Conservation (phyloP, 2,113 vertebrate species). For the Eleginops maclovinus region DNA sequence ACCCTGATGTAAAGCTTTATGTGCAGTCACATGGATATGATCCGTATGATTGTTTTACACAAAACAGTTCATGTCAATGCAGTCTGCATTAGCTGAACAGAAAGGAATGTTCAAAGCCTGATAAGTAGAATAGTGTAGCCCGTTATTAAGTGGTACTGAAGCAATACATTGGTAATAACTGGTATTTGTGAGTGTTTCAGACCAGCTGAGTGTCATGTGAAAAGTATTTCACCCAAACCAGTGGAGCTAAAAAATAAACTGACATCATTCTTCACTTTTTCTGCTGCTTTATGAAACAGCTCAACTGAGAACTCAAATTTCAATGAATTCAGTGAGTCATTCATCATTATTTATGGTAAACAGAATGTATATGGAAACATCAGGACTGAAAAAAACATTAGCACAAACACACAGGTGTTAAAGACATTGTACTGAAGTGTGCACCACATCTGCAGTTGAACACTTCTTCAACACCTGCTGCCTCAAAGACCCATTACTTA, state of each 20-base stretch:
- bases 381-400: background rate
- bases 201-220: constrained; percentile 15
- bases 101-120: constrained; percentile 22
- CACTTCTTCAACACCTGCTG: constrained; percentile 59
- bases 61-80: background rate
- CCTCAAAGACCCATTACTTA: constrained; percentile 45
- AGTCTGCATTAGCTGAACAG: constrained; percentile 18
- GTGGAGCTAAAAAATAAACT: constrained; percentile 25
- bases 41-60: constrained; percentile 25
- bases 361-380: too few species aligned
- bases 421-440: constrained; percentile 30
- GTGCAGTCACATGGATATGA: constrained; percentile 39
- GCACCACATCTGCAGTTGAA: constrained; percentile 18
- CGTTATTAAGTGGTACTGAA: background rate
- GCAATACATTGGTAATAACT: background rate
- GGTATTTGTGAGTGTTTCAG: constrained; percentile 13
- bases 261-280: constrained; percentile 8
- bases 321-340: constrained; percentile 31
- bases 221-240: constrained; percentile 47
- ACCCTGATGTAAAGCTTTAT: constrained; percentile 30
- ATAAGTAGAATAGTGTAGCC: constrained; percentile 2
- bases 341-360: constrained; percentile 34
- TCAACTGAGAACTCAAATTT: constrained; percentile 7
- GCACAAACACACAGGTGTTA: constrained; percentile 42
- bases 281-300: background rate